phyloP scores from a whole-genome alignment of 2,888 invertebrate genomes.

The Thera obeliscata region DNA sequence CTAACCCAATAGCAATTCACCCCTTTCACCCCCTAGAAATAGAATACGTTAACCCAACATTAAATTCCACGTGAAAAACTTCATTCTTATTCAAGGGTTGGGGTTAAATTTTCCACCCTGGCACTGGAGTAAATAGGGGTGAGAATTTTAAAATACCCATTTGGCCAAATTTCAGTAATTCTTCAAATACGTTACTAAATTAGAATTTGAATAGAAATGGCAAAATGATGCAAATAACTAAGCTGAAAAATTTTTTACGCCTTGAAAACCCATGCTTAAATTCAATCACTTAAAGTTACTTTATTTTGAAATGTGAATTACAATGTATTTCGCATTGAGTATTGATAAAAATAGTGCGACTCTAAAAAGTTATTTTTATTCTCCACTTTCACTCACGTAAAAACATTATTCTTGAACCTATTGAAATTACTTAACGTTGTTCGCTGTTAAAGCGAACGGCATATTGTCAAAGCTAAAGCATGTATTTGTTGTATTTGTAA shows the following conservation, averaged over 20 bases:
- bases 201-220: background rate
- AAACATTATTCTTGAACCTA: no score
- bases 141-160: background rate
- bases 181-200: background rate
- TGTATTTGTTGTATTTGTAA: no score
- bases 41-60: slow-evolving; percentile 1
- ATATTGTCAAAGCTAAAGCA: no score
- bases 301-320: background rate
- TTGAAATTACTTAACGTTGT: no score
- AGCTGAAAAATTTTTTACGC: background rate
- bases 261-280: background rate
- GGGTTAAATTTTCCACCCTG: background rate
- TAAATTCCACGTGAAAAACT: slow-evolving; percentile 1
- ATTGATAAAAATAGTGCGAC: no score
- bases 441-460: no score
- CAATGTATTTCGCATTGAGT: no score
- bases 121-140: slow-evolving; percentile 1
- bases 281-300: background rate
- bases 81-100: slow-evolving; percentile 2
- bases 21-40: background rate
- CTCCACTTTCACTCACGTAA: no score
- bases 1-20: background rate
- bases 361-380: no score
- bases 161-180: background rate
- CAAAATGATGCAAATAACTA: background rate